phyloP scores from a whole-genome alignment of 1,140 invertebrate genomes.

The Leptinotarsa texana region DNA sequence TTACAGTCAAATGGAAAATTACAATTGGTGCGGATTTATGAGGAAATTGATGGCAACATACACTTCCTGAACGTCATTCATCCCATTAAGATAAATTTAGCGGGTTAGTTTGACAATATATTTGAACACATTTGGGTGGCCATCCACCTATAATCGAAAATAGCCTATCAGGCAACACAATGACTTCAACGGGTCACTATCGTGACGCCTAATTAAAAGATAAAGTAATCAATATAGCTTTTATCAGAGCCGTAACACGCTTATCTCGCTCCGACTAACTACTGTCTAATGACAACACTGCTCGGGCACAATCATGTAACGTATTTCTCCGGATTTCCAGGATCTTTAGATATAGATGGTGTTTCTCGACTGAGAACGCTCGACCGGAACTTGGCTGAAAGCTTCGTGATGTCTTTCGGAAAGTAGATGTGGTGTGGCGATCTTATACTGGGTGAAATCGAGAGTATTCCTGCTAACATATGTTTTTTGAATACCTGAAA shows the following conservation, averaged over 20 bases:
- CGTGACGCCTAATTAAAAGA: background rate
- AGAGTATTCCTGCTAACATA: too few species aligned
- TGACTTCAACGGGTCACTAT: background rate
- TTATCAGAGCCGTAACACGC: background rate
- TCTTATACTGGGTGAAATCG: background rate
- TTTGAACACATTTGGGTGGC: background rate
- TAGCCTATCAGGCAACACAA: background rate
- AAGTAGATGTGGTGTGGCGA: background rate
- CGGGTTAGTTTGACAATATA: background rate
- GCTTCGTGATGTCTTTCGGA: background rate
- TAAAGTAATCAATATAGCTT: background rate
- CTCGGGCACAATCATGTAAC: background rate
- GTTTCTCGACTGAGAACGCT: background rate
- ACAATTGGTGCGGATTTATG: too few species aligned
- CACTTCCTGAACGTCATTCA: too few species aligned
- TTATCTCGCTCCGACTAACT: background rate
- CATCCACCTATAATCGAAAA: slow-evolving; percentile 3
- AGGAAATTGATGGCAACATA: too few species aligned
- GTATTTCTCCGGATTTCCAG: slow-evolving; percentile 2
- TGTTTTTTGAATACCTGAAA: too few species aligned
- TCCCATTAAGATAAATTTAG: background rate
- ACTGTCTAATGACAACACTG: slow-evolving; percentile 2
- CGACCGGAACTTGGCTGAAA: background rate
- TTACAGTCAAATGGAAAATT: too few species aligned
- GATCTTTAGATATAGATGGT: slow-evolving; percentile 8